Conservation (phyloP, 2,888 invertebrate species). For the Andrena praecox region DNA sequence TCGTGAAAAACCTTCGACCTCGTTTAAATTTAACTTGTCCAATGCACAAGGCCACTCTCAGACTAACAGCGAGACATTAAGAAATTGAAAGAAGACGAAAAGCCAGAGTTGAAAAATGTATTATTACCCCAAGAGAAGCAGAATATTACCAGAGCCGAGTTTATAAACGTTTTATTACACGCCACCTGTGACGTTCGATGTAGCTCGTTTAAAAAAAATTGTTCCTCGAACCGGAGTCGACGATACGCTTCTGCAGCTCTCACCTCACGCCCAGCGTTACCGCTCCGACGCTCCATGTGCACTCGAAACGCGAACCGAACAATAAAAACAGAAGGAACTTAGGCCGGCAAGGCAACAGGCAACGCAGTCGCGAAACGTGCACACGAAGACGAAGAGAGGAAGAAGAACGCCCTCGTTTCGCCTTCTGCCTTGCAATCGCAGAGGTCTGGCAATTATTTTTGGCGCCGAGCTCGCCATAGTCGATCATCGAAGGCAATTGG, state of each 20-base stretch:
- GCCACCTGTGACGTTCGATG: too few relatives aligned
- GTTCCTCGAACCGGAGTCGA: not conserved
- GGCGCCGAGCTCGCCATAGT: conserved; percentile 56
- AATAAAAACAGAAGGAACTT: conserved; percentile 34
- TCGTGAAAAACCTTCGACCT: too few relatives aligned
- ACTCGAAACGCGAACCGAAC: conserved; percentile 13
- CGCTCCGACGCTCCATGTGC: conserved; percentile 30
- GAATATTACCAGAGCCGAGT: too few relatives aligned
- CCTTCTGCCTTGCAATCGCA: conserved; percentile 45
- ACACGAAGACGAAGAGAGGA: conserved; percentile 40
- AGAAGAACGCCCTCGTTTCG: conserved; percentile 52
- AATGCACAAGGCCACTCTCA: too few relatives aligned
- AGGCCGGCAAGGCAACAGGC: conserved; percentile 13
- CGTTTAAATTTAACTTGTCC: too few relatives aligned
- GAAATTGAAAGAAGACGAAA: too few relatives aligned
- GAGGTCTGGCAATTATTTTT: conserved; percentile 66
- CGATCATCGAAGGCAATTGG: conserved; percentile 59
- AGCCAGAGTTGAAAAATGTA: too few relatives aligned
- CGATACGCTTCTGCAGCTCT: conserved; percentile 1
- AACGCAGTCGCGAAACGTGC: conserved; percentile 31
- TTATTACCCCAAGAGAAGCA: too few relatives aligned
- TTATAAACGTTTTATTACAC: too few relatives aligned
- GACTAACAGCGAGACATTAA: too few relatives aligned
- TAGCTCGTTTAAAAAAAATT: not conserved
- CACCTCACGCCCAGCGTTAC: conserved; percentile 26